phyloP scores from a whole-genome alignment of 2,797 vertebrate species.

The Artibeus jamaicensis region DNA sequence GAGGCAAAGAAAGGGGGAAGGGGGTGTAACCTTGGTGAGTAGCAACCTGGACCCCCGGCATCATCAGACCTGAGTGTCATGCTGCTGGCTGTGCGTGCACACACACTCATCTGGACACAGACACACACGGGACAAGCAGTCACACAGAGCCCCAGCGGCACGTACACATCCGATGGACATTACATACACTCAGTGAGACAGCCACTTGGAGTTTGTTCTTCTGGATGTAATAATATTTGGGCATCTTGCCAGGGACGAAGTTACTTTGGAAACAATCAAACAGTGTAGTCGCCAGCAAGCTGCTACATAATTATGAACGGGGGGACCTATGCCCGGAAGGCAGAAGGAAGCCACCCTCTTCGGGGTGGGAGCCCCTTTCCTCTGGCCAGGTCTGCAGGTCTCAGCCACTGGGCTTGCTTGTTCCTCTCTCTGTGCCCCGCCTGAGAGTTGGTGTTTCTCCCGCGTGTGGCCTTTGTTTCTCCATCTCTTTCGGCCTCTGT shows the following conservation, averaged over 20 bases:
- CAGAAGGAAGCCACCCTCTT: neutral
- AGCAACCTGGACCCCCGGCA: neutral
- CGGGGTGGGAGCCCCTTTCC: neutral
- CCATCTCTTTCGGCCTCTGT: conserved; percentile 30
- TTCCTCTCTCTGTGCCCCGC: neutral
- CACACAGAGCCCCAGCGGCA: neutral
- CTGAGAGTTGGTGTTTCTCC: neutral
- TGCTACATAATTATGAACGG: conserved; percentile 28
- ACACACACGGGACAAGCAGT: neutral
- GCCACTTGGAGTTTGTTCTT: conserved; percentile 42
- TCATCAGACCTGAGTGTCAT: neutral
- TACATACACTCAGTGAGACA: neutral
- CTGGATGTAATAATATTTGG: conserved; percentile 73
- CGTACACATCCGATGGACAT: neutral
- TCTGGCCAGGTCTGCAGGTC: neutral
- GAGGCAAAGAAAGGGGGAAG: too few relatives aligned
- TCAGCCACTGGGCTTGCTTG: neutral
- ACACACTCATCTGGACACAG: neutral
- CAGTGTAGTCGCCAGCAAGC: conserved; percentile 64
- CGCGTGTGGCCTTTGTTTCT: conserved; percentile 47
- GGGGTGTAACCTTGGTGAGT: neutral
- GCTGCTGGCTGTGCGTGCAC: neutral
- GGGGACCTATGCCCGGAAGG: neutral
- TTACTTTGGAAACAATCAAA: conserved; percentile 81
- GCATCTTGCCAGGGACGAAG: conserved; percentile 71